Conservation (phyloP, 2,888 invertebrate species). For the Leucophenga montana region DNA sequence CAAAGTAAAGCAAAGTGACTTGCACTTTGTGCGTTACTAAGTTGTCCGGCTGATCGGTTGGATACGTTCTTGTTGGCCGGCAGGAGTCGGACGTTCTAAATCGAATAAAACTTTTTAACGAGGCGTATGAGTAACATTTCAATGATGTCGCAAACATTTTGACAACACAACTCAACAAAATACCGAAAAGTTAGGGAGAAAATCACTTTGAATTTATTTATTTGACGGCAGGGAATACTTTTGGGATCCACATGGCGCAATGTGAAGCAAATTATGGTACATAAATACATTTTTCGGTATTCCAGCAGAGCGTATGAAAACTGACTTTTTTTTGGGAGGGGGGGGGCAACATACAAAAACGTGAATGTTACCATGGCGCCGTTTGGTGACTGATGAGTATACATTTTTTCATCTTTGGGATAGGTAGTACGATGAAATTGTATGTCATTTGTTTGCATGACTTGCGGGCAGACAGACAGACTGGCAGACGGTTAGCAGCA, state of each 20-base stretch:
- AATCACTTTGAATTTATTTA: background rate
- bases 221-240: too few relatives aligned
- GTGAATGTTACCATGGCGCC: background rate
- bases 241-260: background rate
- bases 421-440: conserved; percentile 3
- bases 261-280: conserved; percentile 9
- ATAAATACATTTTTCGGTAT: conserved; percentile 4
- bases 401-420: background rate
- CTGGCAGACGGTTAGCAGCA: too few relatives aligned
- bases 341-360: too few relatives aligned
- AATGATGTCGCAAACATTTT: conserved; percentile 7
- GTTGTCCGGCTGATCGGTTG: too few relatives aligned
- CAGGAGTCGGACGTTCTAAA: background rate
- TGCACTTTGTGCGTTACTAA: background rate
- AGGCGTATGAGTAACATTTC: conserved; percentile 21
- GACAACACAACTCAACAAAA: background rate
- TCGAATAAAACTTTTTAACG: conserved; percentile 13
- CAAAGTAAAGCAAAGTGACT: background rate
- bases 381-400: background rate
- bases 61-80: too few relatives aligned
- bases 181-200: background rate
- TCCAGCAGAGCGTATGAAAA: too few relatives aligned
- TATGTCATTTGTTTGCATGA: background rate
- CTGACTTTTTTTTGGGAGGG: too few relatives aligned
- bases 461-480: too few relatives aligned